Evolutionary conservation across 2,888 invertebrate species (phyloP), one percentile per base, ranked within the genome.

Genomic region (Metellina segmentata): DNA sequence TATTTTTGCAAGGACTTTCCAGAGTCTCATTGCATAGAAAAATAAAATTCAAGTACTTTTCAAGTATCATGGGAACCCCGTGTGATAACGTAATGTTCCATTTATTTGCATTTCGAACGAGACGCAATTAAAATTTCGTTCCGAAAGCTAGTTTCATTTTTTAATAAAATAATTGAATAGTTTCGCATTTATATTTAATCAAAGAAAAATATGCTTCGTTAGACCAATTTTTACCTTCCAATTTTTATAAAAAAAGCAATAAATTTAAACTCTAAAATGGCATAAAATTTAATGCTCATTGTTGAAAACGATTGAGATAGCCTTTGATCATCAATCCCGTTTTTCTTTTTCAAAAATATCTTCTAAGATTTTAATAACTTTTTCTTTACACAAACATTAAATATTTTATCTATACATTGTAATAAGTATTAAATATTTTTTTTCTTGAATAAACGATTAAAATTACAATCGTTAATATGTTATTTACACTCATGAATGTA

Each of bases 401-500:
- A 83, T 71, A 51, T 34, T 49, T 83, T 51, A 52, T 61, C 19
- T 79, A 53, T 79, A 79, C 79, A 79, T 20, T 49, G 70, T 72
- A 72, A 72, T 72, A 83, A 70, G 71, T 72, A 52, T 83, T 49
- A 70, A 83, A 83, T 52, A 83, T 11, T 13, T 72, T 13, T 72
- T 71, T 71, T 83, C 71, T 72, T 48, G 71, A 71, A 72, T 83
- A 83, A 83, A 75, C 16, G 16, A 49, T 75, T 20, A 49, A 16
- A 75, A 83, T 70, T 83, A 61, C 61, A 9, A 20, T 11, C 13
- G 20, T 77, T 48, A 48, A 49, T 49, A 51, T 11, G 20, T 79
- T 83, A 83, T 83, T 49, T 83, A 83, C 82, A 83, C 16, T 81
- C 48, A 83, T 72, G 71, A 49, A 72, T 51, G 48, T 71, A 75